A percentile compares a stretch with the other conserved stretches of the same genome.
phyloP scores from a whole-genome alignment of 2,888 invertebrate species.

The Perizoma affinitatum region DNA sequence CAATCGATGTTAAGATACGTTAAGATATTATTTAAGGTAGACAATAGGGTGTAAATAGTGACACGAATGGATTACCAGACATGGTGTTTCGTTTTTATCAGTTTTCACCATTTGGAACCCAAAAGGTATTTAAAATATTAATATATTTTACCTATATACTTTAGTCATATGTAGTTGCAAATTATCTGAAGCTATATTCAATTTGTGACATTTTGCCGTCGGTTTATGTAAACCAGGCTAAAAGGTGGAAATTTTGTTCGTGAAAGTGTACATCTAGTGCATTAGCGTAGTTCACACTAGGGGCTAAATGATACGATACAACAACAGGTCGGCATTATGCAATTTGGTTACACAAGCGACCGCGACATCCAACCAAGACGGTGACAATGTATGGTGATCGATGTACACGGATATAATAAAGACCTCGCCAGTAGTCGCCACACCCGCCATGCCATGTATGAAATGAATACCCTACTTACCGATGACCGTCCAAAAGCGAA shows the following conservation, averaged over 20 bases:
- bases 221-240: constrained; percentile 26
- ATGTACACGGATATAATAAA: constrained; percentile 30
- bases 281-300: constrained; percentile 70
- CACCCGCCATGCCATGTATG: constrained; percentile 11
- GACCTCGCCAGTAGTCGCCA: constrained; percentile 6
- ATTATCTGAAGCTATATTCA: neutral
- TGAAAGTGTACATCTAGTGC: constrained; percentile 64
- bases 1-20: no score
- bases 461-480: constrained; percentile 3
- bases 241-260: constrained; percentile 52
- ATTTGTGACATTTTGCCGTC: neutral
- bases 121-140: no score
- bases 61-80: no score
- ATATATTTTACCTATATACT: no score
- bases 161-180: constrained; percentile 1
- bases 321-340: constrained; percentile 49
- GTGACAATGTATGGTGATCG: constrained; percentile 34
- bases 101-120: no score
- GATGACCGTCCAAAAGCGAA: constrained; percentile 16
- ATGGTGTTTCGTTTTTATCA: no score
- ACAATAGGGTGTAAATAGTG: no score
- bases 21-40: no score
- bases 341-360: constrained; percentile 49
- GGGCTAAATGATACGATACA: constrained; percentile 55
- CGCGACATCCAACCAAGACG: constrained; percentile 26